Percentiles rank a stretch among this genome's conserved stretches.
phyloP scores from a whole-genome alignment of 2,797 vertebrate genomes.

The Ctenopoma multispine region DNA sequence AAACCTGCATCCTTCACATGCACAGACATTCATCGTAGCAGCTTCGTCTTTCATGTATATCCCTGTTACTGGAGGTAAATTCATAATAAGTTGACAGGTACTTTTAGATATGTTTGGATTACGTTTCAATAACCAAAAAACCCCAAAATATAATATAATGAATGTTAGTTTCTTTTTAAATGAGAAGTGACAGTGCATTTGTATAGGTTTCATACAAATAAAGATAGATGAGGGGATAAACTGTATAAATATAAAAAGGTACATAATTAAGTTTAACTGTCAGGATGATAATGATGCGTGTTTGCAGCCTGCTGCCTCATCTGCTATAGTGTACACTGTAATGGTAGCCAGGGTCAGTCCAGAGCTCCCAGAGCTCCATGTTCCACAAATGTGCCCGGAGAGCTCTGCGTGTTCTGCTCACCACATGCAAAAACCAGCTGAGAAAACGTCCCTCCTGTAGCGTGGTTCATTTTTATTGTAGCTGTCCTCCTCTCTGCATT shows the following conservation, averaged over 20 bases:
- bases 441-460: neutral
- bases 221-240: too few relatives aligned
- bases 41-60: neutral
- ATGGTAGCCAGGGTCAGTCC: neutral
- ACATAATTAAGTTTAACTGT: too few relatives aligned
- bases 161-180: too few relatives aligned
- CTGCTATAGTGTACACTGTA: too few relatives aligned
- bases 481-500: neutral
- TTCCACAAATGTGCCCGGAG: constrained; percentile 17
- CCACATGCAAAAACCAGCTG: constrained; percentile 9
- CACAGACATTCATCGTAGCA: constrained; percentile 11
- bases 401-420: constrained; percentile 21
- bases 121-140: too few relatives aligned
- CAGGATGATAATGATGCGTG: too few relatives aligned
- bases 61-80: neutral
- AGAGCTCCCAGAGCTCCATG: neutral
- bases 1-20: constrained; percentile 32
- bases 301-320: too few relatives aligned
- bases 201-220: too few relatives aligned
- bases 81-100: neutral
- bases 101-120: neutral
- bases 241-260: neutral
- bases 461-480: constrained; percentile 31
- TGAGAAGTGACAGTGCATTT: too few relatives aligned
- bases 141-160: neutral